A percentile compares a stretch with the other conserved stretches of the same genome.
phyloP scores from a whole-genome alignment of 1,140 invertebrate genomes.

The Zaprionus ornatus region DNA sequence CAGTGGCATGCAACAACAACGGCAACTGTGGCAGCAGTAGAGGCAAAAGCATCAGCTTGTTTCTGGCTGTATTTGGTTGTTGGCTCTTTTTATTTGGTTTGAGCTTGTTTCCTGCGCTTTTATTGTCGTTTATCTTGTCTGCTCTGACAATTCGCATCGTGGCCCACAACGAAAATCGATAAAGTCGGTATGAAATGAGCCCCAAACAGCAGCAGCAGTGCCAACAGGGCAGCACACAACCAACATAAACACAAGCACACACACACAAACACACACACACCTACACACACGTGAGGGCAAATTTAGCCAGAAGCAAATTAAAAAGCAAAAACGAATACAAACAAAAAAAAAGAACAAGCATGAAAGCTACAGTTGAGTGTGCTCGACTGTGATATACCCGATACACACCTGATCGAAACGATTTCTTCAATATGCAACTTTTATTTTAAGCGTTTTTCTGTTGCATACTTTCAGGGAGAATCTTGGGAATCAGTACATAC shows the following conservation, averaged over 20 bases:
- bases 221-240: background rate
- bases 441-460: too few species aligned
- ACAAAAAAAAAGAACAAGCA: slow-evolving; percentile 3
- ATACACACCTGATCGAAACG: too few species aligned
- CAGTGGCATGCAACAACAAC: slow-evolving; percentile 10
- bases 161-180: slow-evolving; percentile 50
- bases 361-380: too few species aligned
- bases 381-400: too few species aligned
- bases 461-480: too few species aligned
- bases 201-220: too few species aligned
- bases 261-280: slow-evolving; percentile 14
- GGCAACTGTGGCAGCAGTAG: background rate
- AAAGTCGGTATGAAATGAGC: slow-evolving; percentile 26
- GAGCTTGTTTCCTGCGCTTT: slow-evolving; percentile 41
- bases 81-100: slow-evolving; percentile 18
- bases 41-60: slow-evolving; percentile 20
- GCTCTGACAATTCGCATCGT: slow-evolving; percentile 24
- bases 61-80: background rate
- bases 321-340: slow-evolving; percentile 25
- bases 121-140: slow-evolving; percentile 54
- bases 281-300: slow-evolving; percentile 24
- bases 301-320: slow-evolving; percentile 52
- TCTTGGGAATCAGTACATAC: too few species aligned
- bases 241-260: background rate
- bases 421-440: too few species aligned